Evolutionary conservation across 92 coral and sea anemone genomes (phyloP), one percentile per base, ranked within the genome.

Genomic region (Anthopleura xanthogrammica): DNA sequence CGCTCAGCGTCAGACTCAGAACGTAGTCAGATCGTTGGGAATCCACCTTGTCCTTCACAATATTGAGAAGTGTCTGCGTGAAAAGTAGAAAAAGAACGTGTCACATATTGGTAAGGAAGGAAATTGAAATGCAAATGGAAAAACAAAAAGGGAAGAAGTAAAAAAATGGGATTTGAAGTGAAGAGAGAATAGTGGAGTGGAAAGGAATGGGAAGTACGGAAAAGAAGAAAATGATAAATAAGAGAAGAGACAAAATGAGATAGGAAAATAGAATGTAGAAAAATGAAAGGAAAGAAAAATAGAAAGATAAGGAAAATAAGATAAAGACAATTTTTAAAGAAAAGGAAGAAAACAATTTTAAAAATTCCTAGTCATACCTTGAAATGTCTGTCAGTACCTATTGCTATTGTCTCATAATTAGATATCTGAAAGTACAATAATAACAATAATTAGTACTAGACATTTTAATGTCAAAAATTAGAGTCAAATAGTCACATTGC

Each of bases 321-420:
- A 10, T 1, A 13, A n/a, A 20, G 1, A 52, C 8, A 77, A 29
- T 54, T 16, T 13, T 19, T 50, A 42, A 75, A 43, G 78, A 17
- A 42, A n/a, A 75, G 22, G 4, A 42, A 42, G 7, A 42, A 43
- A 75, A 39, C 12, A n/a, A 64, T 12, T 29, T 16, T 2, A 12
- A 58, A 62, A 5, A 62, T 20, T 20, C 7, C 29, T 20, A 5
- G 29, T 20, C 11, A 8, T 82, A 91, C 94, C 96, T 80, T 71
- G 19, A 92, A 72, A 78, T 92, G 87, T 80, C 83, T 87, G 36
- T 92, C 96, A 4, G 91, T 87, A 12, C 96, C 96, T 68, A 92
- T 85, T 17, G 89, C 92, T 40, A 88, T 82, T 4, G 92, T 92
- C 75, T 92, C 96, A 50, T 85, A 68, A 41, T 89, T 86, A 42